These are phyloP conservation scores for Neolamprologus sp. DNA, from an alignment of 2,113 vertebrate genomes.

Conservation along the genomic window DNA sequence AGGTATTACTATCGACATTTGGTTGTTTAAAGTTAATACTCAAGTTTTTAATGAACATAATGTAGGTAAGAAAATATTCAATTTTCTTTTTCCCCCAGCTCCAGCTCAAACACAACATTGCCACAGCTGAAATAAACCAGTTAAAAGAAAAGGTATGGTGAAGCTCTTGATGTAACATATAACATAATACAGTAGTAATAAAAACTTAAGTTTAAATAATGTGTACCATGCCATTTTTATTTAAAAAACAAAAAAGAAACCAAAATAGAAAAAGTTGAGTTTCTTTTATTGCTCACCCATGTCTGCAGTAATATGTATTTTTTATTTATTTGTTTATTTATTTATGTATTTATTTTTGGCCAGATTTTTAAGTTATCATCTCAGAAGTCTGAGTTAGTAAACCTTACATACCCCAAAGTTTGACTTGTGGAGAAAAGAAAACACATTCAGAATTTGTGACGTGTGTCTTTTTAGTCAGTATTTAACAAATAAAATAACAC, in stretches of 20 bases:
- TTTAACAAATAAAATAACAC: background rate
- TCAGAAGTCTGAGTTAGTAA: background rate
- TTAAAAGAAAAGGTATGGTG: slow-evolving; percentile 79
- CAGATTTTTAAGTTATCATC: background rate
- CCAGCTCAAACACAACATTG: slow-evolving; percentile 79
- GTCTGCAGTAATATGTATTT: background rate
- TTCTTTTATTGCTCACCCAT: background rate
- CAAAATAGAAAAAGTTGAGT: background rate
- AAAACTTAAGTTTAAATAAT: background rate
- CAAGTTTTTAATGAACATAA: background rate
- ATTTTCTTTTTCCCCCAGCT: slow-evolving; percentile 59
- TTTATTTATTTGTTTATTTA: background rate
- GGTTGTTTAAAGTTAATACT: background rate
- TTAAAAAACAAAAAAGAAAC: accelerated
- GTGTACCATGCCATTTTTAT: background rate
- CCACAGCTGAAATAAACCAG: slow-evolving; percentile 77
- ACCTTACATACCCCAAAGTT: background rate
- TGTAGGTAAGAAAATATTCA: background rate
- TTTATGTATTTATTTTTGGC: background rate
- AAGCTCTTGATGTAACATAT: background rate
- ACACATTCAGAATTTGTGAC: background rate
- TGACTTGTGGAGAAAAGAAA: background rate
- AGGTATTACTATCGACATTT: slow-evolving; percentile 65
- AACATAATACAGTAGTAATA: background rate
- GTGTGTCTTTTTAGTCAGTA: background rate